These are phyloP conservation scores for Trididemnum nubilum DNA, from an alignment of 23 tunicate genomes.

Conservation along the genomic window DNA sequence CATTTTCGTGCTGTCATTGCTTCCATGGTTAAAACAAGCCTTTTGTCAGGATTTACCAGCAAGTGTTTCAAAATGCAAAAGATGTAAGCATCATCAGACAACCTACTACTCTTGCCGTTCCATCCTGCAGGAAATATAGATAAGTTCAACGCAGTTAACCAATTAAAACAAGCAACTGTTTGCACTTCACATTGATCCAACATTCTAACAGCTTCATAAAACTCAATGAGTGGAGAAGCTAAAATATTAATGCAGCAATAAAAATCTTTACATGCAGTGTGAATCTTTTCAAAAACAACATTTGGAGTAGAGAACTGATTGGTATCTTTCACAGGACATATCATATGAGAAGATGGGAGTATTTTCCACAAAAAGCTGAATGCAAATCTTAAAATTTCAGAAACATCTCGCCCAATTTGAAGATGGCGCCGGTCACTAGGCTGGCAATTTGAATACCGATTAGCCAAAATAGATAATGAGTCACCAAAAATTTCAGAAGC, in stretches of 20 bases:
- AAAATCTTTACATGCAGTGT: conserved; percentile 39
- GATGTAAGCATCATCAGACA: neutral
- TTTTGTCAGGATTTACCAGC: neutral
- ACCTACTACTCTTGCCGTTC: conserved; percentile 8
- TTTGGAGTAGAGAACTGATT: neutral
- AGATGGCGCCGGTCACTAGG: conserved; percentile 53
- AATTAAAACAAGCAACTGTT: neutral
- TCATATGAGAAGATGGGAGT: neutral
- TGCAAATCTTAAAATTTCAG: conserved; percentile 26
- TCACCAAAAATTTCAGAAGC: conserved; percentile 43
- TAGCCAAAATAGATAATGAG: conserved; percentile 35
- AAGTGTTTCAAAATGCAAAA: conserved; percentile 12
- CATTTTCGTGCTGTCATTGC: neutral
- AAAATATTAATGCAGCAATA: conserved; percentile 29
- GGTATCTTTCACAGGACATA: conserved; percentile 9
- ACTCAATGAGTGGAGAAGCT: conserved; percentile 20
- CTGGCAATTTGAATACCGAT: conserved; percentile 54
- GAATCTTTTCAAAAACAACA: conserved; percentile 26
- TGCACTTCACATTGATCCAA: neutral
- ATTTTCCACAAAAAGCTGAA: conserved; percentile 43
- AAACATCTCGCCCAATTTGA: conserved; percentile 49
- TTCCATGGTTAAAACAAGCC: neutral
- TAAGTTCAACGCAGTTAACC: conserved; percentile 29
- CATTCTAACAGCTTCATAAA: neutral
- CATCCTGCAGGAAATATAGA: conserved; percentile 38